phyloP scores from a whole-genome alignment of 2,888 invertebrate species.

The Rhingia campestris region DNA sequence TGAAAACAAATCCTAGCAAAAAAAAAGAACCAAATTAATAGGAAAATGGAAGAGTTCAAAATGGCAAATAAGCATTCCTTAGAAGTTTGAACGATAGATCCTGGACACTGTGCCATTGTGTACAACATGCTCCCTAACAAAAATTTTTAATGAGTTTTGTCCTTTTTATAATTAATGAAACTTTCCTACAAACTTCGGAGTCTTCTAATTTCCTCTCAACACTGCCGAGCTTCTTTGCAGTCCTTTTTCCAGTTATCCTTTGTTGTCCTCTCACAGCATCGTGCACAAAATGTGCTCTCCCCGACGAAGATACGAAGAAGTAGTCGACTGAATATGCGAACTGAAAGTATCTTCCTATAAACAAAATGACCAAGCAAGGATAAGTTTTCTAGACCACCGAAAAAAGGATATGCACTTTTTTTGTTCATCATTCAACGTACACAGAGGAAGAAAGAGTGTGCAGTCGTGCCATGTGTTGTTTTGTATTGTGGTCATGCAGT shows the following conservation, averaged over 20 bases:
- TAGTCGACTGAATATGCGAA: slow-evolving; percentile 10
- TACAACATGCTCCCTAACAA: slow-evolving; percentile 50
- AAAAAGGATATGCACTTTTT: slow-evolving; percentile 17
- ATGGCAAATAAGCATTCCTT: slow-evolving; percentile 53
- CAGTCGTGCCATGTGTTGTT: slow-evolving; percentile 34
- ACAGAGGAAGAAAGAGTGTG: neutral
- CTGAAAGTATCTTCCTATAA: slow-evolving; percentile 44
- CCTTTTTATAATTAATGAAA: slow-evolving; percentile 68
- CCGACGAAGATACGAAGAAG: neutral
- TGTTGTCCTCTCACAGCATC: slow-evolving; percentile 15
- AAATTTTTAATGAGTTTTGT: slow-evolving; percentile 69
- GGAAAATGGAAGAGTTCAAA: neutral
- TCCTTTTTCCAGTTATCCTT: slow-evolving; percentile 45
- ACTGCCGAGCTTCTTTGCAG: neutral
- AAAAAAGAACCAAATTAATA: too few relatives aligned
- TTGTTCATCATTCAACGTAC: neutral
- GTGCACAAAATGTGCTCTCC: neutral
- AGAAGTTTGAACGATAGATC: slow-evolving; percentile 49
- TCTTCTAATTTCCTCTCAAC: slow-evolving; percentile 33
- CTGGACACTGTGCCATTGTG: slow-evolving; percentile 52
- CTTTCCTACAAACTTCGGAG: slow-evolving; percentile 34
- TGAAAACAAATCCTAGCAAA: too few relatives aligned
- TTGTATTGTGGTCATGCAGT: slow-evolving; percentile 42
- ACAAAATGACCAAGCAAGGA: slow-evolving; percentile 49
- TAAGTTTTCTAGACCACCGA: slow-evolving; percentile 21